Evolutionary conservation across 1,140 invertebrate genomes (phyloP), one percentile per base, ranked within the genome.

Genomic region (Drosophila oshimai): DNA sequence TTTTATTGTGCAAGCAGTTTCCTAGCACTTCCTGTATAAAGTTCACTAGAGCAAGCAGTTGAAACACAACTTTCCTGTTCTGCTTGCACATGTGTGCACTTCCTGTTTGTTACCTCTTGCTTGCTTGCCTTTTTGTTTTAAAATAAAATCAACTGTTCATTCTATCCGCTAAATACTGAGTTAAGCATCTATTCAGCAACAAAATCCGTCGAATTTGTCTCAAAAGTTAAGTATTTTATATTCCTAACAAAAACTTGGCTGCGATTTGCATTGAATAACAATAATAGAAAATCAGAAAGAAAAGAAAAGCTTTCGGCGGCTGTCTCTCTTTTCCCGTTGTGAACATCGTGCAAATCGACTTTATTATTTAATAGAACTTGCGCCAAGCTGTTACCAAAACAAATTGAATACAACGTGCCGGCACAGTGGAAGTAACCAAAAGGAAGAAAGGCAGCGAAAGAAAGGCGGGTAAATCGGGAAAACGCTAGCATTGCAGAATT

Each of bases 321-420:
- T n/a, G 9, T 2, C 10, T 22, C 26, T 33, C 20, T 29, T n/a
- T 58, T 29, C 28, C 28, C 24, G 45, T 45, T 36, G 53, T 47
- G 54, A 86, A 72, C 74, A 75, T 64, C 58, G 79, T 75, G 58
- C 60, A 75, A 86, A 86, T 87, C 81, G 76, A 80, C 65, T 87
- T 87, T 86, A 86, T 86, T 86, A 86, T 86, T 86, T 86, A 87
- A 87, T 87, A 80, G 81, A 87, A 86, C 65, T 76, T 81, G 57
- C 47, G 68, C 60, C 80, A 79, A 80, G 81, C 80, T 86, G 80
- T 87, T 86, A 60, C 81, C 81, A 68, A 80, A 87, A 80, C 80
- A 86, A 86, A 86, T 87, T 86, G 81, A 86, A 86, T 86, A 87
- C 80, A 86, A 87, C 61, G 61, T 84, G 74, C 41, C 68, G 60